Base-by-base conservation (phyloP, 2,113 vertebrate genomes). In the Plecturocebus donacophilus region DNA sequence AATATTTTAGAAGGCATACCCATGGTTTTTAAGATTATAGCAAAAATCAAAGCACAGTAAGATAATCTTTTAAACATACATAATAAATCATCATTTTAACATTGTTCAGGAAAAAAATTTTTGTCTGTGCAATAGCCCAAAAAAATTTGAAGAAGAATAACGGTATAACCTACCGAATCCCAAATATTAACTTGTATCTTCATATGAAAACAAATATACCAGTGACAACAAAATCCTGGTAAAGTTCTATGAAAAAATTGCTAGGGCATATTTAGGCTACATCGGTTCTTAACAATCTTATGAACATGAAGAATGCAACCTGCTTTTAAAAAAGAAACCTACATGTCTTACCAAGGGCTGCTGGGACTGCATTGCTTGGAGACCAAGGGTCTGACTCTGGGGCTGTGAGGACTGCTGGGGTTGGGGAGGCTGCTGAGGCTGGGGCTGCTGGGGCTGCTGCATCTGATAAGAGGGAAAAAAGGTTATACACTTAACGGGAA, bases 341-440 rank as follows among this genome's bases (percentile, higher is more conserved):
- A 0, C 7, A 2, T 3, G 2, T 68, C 20, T 98, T 98, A 99
- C 99, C 98, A 99, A 89, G 14, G 98, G 98, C 96, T 99, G 99
- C 94, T 98, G 99, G 1, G 98, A 89, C 61, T 98, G 98, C 98
- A 98, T 54, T 7, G 98, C 96, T 95, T 99, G 99, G 73, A 99
- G 98, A 82, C 98, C 97, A 2, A 99, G 98, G 0, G 92, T 52
- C 90, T 98, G 97, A 19, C 85, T 96, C 68, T 97, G 98, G 71
- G 98, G 96, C 56, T 98, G 98, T 0, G 97, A 85, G 68, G 95
- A 68, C 83, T 93, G 98, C 96, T 73, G 97, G 64, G 96, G 87
- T 75, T 94, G 96, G 0, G 66, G 81, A 2, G 40, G 81, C 32
- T 79, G 94, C 38, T 70, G 64, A 21, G 79, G 75, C 23, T 66